Base-by-base conservation (phyloP, 2,797 vertebrate species). In the Falco berigora region DNA sequence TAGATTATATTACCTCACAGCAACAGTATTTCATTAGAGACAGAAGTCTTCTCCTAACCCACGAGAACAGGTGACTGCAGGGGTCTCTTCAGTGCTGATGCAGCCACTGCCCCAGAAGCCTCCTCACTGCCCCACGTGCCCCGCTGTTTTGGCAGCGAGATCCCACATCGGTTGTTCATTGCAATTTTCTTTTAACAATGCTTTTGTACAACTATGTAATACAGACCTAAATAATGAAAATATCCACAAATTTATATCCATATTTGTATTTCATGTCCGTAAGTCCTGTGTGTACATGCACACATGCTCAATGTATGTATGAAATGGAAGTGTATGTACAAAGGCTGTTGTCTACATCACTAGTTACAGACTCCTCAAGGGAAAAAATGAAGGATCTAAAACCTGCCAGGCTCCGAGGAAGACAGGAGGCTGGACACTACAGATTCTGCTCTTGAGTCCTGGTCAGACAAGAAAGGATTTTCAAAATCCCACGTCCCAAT, bases 201-300 rank as follows among this genome's bases (percentile, higher is more conserved):
- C 18, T 61, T 12, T 6, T 4, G n/a, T n/a, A 46, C 0, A 4
- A 27, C 34, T 22, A 3, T 3, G 4, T 19, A n/a, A 38, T 19
- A 34, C 1, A 1, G 6, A 16, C n/a, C 25, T 7, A 32, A 82
- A 27, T 9, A 34, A 52, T 3, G 28, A 14, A 32, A 44, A 23
- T 16, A 63, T 1, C 56, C 67, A 25, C 0, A 4, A 9, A 20
- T 32, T 17, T 44, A 11, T 46, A 10, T 4, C 30, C 21, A 1
- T 1, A 9, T 27, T 13, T 28, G 6, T 3, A 24, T 4, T 21
- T n/a, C 3, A 4, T 23, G 34, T 24, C 46, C 2, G 0, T 20
- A 30, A 14, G 24, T 25, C 61, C 64, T 2, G 5, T 14, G 38
- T 7, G 14, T 5, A 34, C 5, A n/a, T 0, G 3, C 47, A 7